These are phyloP conservation scores for Notamacropus eugenii DNA, from an alignment of 2,797 vertebrate genomes.

Conservation along the genomic window DNA sequence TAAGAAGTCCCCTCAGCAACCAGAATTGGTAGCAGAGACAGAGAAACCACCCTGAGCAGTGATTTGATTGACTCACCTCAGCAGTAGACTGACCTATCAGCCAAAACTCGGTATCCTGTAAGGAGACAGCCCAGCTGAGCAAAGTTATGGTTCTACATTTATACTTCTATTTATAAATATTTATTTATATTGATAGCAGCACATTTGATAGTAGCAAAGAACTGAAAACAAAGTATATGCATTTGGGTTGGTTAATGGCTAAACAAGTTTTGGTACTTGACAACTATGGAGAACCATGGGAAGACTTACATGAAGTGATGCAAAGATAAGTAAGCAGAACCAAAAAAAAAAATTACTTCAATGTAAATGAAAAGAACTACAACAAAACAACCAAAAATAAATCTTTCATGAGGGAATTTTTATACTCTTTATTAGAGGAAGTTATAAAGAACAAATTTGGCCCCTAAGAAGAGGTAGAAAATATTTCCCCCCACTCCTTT, in stretches of 20 bases:
- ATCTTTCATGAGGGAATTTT: not conserved
- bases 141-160: not conserved
- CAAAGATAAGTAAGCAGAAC: not conserved
- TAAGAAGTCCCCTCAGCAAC: not conserved
- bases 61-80: not conserved
- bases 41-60: not conserved
- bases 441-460: not conserved
- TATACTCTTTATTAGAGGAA: not conserved
- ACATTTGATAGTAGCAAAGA: not conserved
- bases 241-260: not conserved
- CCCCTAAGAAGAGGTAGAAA: not conserved
- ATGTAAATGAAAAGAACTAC: not conserved
- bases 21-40: not conserved
- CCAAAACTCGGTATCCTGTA: not conserved
- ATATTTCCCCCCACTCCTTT: not conserved
- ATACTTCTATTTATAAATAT: too few relatives aligned
- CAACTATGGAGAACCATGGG: not conserved
- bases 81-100: not conserved
- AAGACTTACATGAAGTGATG: not conserved
- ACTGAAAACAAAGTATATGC: not conserved
- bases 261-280: not conserved
- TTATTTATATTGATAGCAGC: not conserved
- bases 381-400: not conserved
- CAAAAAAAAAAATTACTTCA: not conserved
- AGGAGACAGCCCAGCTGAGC: not conserved